phyloP scores from a whole-genome alignment of 2,888 invertebrate genomes.

The Entomobrya proxima region DNA sequence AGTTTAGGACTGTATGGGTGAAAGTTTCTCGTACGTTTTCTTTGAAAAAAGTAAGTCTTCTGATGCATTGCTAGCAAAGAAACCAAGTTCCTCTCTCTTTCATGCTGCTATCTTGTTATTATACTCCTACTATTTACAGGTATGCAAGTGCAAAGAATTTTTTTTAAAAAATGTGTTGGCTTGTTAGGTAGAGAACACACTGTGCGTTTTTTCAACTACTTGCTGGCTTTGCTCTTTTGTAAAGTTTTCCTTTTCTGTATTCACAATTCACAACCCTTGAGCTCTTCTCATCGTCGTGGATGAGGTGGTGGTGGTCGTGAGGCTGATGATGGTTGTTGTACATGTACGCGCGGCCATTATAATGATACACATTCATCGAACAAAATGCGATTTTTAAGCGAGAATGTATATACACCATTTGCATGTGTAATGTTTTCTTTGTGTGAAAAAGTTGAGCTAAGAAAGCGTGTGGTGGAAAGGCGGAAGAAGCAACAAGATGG shows the following conservation, averaged over 20 bases:
- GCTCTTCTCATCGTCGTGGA: not conserved
- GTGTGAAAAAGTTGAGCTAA: slow-evolving; percentile 4
- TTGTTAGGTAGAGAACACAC: slow-evolving; percentile 22
- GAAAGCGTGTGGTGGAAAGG: not conserved
- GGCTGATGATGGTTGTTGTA: not conserved
- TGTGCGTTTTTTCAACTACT: not conserved
- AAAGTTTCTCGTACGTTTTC: slow-evolving; percentile 30
- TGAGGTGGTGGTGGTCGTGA: not conserved
- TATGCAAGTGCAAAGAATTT: not conserved
- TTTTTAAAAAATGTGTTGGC: not conserved
- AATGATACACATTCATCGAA: not conserved
- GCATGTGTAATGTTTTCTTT: slow-evolving; percentile 52
- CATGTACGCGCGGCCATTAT: not conserved
- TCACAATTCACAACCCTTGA: slow-evolving; percentile 17
- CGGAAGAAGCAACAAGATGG: slow-evolving; percentile 62
- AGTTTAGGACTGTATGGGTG: not conserved
- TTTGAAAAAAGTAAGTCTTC: slow-evolving; percentile 31
- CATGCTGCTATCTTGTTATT: too few relatives aligned
- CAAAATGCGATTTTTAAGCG: slow-evolving; percentile 2
- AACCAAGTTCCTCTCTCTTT: not conserved
- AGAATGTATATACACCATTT: slow-evolving; percentile 32
- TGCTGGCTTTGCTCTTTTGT: slow-evolving; percentile 34
- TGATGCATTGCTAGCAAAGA: slow-evolving; percentile 31
- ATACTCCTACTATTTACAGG: slow-evolving; percentile 13
- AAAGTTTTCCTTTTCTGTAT: not conserved